Evolutionary conservation across 2,888 invertebrate species (phyloP).

Genomic region (Belgica antarctica): DNA sequence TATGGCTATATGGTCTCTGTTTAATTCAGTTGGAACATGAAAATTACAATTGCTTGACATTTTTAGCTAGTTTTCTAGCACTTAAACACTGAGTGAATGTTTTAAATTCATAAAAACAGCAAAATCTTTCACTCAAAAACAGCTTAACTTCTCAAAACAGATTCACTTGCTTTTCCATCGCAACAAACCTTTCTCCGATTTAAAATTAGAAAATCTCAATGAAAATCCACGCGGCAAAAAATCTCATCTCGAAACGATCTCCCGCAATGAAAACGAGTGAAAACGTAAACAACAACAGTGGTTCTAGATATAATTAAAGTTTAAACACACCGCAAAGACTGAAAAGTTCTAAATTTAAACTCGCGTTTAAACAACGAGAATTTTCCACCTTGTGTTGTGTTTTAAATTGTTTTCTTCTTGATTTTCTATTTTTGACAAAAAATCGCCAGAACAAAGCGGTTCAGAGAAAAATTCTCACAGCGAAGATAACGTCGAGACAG

Average conservation of each 20-base stretch:
- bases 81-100: too few species aligned
- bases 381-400: conserved; percentile 11
- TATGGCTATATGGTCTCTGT: neutral
- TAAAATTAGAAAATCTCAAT: neutral
- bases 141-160: too few species aligned
- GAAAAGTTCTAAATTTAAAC: conserved; percentile 11
- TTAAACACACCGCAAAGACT: neutral
- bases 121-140: neutral
- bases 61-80: too few species aligned
- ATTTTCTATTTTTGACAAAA: conserved; percentile 8
- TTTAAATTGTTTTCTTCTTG: neutral
- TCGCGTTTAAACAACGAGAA: neutral
- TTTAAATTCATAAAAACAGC: neutral
- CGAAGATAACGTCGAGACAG: conserved; percentile 3
- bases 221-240: neutral
- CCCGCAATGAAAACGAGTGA: conserved; percentile 28
- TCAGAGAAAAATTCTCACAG: conserved; percentile 2
- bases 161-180: too few species aligned
- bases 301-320: neutral
- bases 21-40: too few species aligned
- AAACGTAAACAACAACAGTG: conserved; percentile 4
- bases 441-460: neutral
- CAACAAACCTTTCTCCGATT: neutral
- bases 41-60: too few species aligned
- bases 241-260: conserved; percentile 10